Evolutionary conservation across 2,888 invertebrate genomes (phyloP), one percentile per base, ranked within the genome.

Genomic region (Operophtera brumata): DNA sequence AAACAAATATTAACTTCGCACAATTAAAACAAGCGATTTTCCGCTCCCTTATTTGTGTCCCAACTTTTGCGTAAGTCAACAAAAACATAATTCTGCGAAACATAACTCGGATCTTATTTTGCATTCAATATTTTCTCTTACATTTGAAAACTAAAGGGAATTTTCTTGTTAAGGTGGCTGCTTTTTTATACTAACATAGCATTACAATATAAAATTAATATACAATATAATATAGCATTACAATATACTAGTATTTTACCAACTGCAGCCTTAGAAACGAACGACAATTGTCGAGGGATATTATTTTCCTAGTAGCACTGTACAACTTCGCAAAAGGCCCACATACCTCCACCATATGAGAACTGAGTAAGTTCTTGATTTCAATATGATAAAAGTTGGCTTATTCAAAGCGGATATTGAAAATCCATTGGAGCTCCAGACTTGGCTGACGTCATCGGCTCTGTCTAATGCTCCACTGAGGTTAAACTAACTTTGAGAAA

Each of bases 351-450:
- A 30, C 4, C 2, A 30, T 30, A 30, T 8, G 5, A 30, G 7
- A 30, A n/a, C 44, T 32, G 14, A 36, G n/a, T 11, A 44, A 20
- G 28, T 37, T 37, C 30, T 30, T 30, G n/a, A 36, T 26, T 50
- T 39, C 32, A 39, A 50, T 50, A 49, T 47, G 26, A n/a, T 26
- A 34, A 45, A 44, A 47, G 51, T 46, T 54, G 10, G 53, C 55
- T 55, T 47, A 42, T 42, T 47, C 40, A 41, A 25, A 51, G 8
- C 46, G 51, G 54, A 54, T 58, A 60, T 62, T 57, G 56, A 60
- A 58, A 56, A 58, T 60, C 56, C 42, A 57, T 62, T 43, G 41
- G n/a, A 46, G 54, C 47, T 60, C 30, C 46, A 20, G 48, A 48
- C 42, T 47, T 44, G 10, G 48, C 41, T 54, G 57, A 55, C 59